Evolutionary conservation across 1,140 invertebrate genomes (phyloP).

Genomic region (Magallana ariakensis): DNA sequence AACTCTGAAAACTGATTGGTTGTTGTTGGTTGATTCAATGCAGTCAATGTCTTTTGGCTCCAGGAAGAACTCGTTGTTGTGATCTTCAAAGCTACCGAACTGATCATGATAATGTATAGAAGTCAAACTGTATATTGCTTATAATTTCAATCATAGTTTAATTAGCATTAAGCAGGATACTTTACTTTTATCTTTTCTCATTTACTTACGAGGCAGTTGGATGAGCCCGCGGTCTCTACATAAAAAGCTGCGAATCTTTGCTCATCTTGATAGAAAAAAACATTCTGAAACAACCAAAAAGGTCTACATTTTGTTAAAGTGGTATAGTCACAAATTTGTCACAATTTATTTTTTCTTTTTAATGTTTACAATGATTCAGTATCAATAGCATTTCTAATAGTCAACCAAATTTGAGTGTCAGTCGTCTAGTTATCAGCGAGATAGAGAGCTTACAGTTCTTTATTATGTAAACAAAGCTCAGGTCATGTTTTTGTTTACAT

Average conservation of each 20-base stretch:
- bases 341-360: too few species aligned
- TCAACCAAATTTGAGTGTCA: too few species aligned
- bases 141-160: too few species aligned
- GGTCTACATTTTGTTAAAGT: neutral
- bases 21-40: neutral
- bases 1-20: neutral
- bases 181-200: too few species aligned
- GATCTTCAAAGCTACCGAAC: constrained; percentile 6
- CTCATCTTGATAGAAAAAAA: constrained; percentile 20
- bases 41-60: neutral
- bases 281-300: neutral
- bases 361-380: too few species aligned
- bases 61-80: neutral
- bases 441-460: too few species aligned
- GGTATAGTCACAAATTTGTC: too few species aligned
- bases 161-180: too few species aligned
- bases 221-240: neutral
- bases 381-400: too few species aligned
- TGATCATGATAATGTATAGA: neutral
- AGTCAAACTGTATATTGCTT: neutral
- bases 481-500: too few species aligned
- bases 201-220: neutral
- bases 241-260: constrained; percentile 12
- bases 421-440: too few species aligned
- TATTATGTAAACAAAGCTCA: too few species aligned